Base-by-base conservation (phyloP, 1,140 invertebrate genomes). In the Tetragonula clypearis region DNA sequence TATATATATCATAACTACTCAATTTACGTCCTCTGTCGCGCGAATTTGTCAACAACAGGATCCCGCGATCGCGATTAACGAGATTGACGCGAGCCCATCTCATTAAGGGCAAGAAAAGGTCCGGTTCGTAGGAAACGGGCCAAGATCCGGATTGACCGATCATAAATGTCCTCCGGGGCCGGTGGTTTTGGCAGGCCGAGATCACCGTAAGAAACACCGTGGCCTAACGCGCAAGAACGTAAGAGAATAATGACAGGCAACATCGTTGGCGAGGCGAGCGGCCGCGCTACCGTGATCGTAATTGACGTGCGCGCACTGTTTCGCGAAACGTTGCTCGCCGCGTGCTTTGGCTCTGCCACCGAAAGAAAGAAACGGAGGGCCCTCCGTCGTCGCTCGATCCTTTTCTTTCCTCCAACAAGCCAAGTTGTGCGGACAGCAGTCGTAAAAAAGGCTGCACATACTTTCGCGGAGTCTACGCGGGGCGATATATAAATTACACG, bases 401-500 rank as follows among this genome's bases (percentile, higher is more conserved):
- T 74, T 56, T 71, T 78, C 69, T 49, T 66, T 58, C 41, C 35
- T 71, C 58, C 71, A 30, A 1, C 30, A 30, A 30, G 53, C 76
- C 78, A 3, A 30, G 66, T 76, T 68, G 35, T 23, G 1, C 72
- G 1, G 55, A 21, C 55, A 9, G 72, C 23, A 62, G 74, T 88
- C 86, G 81, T 90, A 88, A 90, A 90, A 81, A 78, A 58, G 62
- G 30, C 80, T 55, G 79, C 86, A 49, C 41, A 84, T 85, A 87
- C 82, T 90, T 90, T 91, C 77, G 82, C 83, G 30, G 60, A 88
- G 90, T 83, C 66, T 73, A 86, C 87, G 72, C 87, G 72, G 89
- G 90, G 90, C 91, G 91, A 93, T 93, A 92, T 93, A 93, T 93
- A 93, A 93, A 93, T 92, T 93, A 93, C 91, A 92, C 86, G 91